Evolutionary conservation across 2,113 vertebrate species (phyloP).

Genomic region (Gallinago jamesoni): DNA sequence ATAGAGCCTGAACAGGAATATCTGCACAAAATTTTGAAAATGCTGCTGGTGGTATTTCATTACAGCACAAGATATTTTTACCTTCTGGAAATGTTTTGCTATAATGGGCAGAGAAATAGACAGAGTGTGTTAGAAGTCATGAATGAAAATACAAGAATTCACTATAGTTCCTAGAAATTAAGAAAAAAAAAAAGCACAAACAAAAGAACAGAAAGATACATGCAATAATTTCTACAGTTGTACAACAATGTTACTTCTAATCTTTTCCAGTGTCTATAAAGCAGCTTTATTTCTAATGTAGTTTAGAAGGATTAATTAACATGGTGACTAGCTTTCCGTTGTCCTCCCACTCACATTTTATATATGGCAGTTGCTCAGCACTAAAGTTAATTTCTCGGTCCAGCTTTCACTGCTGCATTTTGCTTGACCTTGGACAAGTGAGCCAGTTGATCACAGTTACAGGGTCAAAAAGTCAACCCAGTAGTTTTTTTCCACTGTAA

Average conservation of each 20-base stretch:
- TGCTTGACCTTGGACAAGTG: slow-evolving; percentile 45
- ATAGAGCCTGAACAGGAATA: neutral
- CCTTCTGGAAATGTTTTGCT: neutral
- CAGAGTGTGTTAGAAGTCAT: neutral
- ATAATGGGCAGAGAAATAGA: neutral
- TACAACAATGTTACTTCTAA: neutral
- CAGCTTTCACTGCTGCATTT: slow-evolving; percentile 22
- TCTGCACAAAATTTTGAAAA: neutral
- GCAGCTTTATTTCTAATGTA: neutral
- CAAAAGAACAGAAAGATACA: neutral
- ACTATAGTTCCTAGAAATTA: neutral
- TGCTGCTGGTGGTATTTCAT: neutral
- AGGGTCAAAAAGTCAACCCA: slow-evolving; percentile 37
- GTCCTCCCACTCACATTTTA: neutral
- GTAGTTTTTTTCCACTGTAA: slow-evolving; percentile 28
- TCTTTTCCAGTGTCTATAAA: neutral
- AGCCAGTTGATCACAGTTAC: slow-evolving; percentile 33
- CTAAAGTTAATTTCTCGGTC: neutral
- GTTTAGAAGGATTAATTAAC: slow-evolving; percentile 28
- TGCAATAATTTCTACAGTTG: neutral
- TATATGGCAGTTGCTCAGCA: neutral
- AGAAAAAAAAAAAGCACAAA: neutral
- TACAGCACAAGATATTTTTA: neutral
- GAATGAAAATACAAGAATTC: neutral
- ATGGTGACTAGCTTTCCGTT: neutral